Percentiles rank a stretch among this genome's conserved stretches.
These are phyloP conservation scores for Mormyrops attenuatus DNA, from an alignment of 2,797 vertebrate species.

Conservation along the genomic window DNA sequence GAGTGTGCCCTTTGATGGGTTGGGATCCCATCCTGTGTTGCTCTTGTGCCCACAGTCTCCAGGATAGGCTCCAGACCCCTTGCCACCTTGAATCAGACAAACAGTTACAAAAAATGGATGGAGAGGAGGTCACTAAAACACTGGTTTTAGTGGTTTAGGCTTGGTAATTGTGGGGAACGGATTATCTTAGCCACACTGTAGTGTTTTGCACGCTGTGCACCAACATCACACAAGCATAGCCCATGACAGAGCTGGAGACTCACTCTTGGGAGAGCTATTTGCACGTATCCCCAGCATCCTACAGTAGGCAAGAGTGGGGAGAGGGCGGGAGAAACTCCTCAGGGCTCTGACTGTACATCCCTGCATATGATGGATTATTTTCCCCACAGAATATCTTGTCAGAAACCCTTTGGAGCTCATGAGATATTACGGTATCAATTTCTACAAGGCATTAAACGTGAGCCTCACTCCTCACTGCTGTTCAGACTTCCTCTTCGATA, in stretches of 20 bases:
- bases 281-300: conserved; percentile 32
- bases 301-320: not conserved
- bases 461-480: conserved; percentile 29
- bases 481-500: conserved; percentile 25
- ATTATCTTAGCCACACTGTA: not conserved
- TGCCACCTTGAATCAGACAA: not conserved
- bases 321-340: not conserved
- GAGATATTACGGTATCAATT: conserved; percentile 46
- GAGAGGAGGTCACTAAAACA: not conserved
- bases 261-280: conserved; percentile 34
- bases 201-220: not conserved
- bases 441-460: conserved; percentile 34
- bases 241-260: not conserved
- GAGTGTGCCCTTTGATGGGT: not conserved
- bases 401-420: conserved; percentile 34
- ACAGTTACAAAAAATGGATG: not conserved
- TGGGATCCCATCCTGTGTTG: not conserved
- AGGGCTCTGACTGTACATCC: conserved; percentile 6
- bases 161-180: not conserved
- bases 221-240: not conserved
- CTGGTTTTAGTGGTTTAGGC: not conserved
- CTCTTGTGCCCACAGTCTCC: not conserved
- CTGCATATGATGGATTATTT: conserved; percentile 36
- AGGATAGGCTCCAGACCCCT: not conserved
- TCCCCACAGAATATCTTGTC: conserved; percentile 38